These are phyloP conservation scores for Alligator mississippiensis DNA, from an alignment of 2,113 vertebrate genomes.

Conservation along the genomic window DNA sequence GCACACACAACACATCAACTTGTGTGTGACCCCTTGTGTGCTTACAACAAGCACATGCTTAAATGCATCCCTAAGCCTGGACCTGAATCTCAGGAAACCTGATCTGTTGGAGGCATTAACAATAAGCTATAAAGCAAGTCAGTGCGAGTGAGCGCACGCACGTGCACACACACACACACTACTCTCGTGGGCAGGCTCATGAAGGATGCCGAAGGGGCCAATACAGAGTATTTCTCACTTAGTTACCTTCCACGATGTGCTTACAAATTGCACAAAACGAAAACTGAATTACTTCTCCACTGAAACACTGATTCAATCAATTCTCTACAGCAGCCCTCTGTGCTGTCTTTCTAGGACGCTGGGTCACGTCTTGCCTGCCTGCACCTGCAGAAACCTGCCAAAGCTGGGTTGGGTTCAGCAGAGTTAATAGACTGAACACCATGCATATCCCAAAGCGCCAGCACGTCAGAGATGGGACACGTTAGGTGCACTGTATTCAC, in stretches of 20 bases:
- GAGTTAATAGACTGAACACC: neutral
- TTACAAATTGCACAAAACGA: neutral
- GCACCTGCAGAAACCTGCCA: neutral
- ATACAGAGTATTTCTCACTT: neutral
- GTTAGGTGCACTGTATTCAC: neutral
- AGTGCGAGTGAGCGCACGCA: neutral
- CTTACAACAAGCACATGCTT: conserved; percentile 5
- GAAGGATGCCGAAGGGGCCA: neutral
- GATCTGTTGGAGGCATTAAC: conserved; percentile 10
- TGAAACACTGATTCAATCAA: neutral
- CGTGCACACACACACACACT: neutral
- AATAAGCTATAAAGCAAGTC: neutral
- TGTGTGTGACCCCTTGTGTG: neutral
- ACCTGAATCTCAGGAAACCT: neutral
- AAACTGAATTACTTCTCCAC: neutral
- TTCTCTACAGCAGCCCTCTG: neutral
- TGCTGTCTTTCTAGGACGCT: neutral
- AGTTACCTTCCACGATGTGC: neutral
- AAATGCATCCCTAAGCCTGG: conserved; percentile 9
- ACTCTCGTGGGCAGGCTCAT: neutral
- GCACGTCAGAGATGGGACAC: neutral
- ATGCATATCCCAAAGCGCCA: neutral
- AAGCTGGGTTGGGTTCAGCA: neutral
- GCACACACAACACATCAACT: neutral
- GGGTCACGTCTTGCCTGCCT: neutral